Conservation (phyloP, 2,113 vertebrate genomes). For the Gasterosteus nipponicus region DNA sequence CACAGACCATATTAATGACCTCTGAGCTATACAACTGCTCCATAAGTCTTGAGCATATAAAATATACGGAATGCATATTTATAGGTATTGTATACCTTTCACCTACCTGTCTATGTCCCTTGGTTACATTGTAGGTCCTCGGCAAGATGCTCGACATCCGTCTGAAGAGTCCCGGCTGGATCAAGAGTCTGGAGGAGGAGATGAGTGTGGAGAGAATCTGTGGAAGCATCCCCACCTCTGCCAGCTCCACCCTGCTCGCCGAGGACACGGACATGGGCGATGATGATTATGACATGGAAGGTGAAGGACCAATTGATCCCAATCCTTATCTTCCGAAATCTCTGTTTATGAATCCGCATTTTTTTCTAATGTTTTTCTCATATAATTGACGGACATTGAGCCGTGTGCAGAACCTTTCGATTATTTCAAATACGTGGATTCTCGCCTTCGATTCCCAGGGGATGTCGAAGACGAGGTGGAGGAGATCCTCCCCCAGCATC, state of each 20-base stretch:
- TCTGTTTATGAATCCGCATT: neutral
- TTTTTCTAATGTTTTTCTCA: neutral
- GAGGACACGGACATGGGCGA: constrained; percentile 92
- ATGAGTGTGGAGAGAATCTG: constrained; percentile 93
- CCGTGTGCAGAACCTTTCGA: neutral
- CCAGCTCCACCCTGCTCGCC: constrained; percentile 94
- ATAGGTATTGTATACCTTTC: neutral
- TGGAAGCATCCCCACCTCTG: constrained; percentile 87
- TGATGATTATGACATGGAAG: constrained; percentile 98
- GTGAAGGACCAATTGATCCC: constrained; percentile 66
- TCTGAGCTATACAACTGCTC: neutral
- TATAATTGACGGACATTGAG: neutral
- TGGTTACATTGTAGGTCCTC: constrained; percentile 80
- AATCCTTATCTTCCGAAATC: neutral
- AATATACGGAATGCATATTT: neutral
- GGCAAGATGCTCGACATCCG: constrained; percentile 88
- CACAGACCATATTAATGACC: neutral
- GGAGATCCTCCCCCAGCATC: constrained; percentile 93
- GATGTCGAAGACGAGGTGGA: constrained; percentile 96
- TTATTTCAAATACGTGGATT: neutral
- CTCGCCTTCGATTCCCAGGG: constrained; percentile 75
- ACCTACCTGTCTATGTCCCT: neutral
- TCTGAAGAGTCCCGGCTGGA: constrained; percentile 96
- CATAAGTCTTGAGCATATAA: neutral
- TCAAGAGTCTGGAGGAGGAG: constrained; percentile 93